Base-by-base conservation (phyloP, 2,113 vertebrate species). In the Empidonax alnorum region DNA sequence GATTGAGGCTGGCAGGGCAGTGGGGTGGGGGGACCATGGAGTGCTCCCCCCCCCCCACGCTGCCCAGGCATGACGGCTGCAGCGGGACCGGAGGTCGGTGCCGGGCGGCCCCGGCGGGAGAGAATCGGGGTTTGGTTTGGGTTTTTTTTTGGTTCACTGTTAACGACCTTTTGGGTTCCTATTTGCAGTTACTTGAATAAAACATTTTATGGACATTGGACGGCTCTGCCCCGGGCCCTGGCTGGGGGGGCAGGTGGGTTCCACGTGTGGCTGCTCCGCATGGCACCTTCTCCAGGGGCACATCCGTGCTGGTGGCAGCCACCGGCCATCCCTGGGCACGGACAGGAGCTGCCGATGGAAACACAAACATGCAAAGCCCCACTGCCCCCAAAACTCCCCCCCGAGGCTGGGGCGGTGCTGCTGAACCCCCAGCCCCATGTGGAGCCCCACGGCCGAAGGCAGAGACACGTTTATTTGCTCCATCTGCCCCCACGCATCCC, bases 161-260 rank as follows among this genome's bases (percentile, higher is more conserved):
- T 96, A 95, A 96, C 9, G 58, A 96, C 95, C 94, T 95, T 96
- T 97, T 96, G 97, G 96, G 92, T 98, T 98, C 97, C 97, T 98
- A 97, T 96, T 98, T 98, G 97, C 98, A 98, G 97, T 98, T 98
- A 98, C 98, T 98, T 98, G 98, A 98, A 98, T 98, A 98, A 98
- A 98, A 97, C 95, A 83, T 96, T 97, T 96, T 97, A 97, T 95
- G 96, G 96, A 97, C 61, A 66, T 93, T 81, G 78, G 91, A 41
- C 0, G 23, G 61, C 76, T 93, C 85, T 61, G 44, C 39, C 55
- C 42, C 21, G 5, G 30, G 56, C 15, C 73, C 31, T 0, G 4
- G 58, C 18, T 6, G 56, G 59, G 59, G 65, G 74, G 46, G 52
- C 10, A 8, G 63, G 20, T 35, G 35, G 35, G 25, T 27, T 14